A percentile compares a stretch with the other conserved stretches of the same genome.
Conservation (phyloP, 2,888 invertebrate species). For the Chymomyza procnemis region DNA sequence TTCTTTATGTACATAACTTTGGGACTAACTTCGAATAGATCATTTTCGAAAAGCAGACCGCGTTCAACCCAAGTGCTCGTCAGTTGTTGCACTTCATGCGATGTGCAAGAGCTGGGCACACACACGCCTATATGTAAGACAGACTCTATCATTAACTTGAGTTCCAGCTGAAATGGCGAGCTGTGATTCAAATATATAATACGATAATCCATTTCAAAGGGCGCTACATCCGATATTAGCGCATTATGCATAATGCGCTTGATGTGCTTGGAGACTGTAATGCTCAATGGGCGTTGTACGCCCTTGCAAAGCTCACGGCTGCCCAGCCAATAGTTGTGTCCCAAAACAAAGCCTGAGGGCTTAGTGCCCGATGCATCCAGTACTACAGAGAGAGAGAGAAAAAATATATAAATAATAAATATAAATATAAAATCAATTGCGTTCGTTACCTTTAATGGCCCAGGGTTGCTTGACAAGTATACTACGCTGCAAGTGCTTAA, state of each 20-base stretch:
- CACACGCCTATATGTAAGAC: slow-evolving; percentile 80
- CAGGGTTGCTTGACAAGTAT: slow-evolving; percentile 79
- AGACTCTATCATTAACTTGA: slow-evolving; percentile 78
- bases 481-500: slow-evolving; percentile 78
- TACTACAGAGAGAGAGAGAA: no score
- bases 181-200: slow-evolving; percentile 77
- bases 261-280: slow-evolving; percentile 76
- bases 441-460: slow-evolving; percentile 80
- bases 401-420: no score
- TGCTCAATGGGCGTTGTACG: slow-evolving; percentile 72
- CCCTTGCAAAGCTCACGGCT: slow-evolving; percentile 80
- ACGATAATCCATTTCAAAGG: slow-evolving; percentile 77
- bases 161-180: slow-evolving; percentile 79
- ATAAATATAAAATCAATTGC: background rate
- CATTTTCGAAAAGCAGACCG: slow-evolving; percentile 72
- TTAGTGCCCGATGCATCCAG: slow-evolving; percentile 81
- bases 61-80: slow-evolving; percentile 74
- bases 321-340: slow-evolving; percentile 83
- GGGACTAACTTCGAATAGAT: slow-evolving; percentile 75
- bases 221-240: slow-evolving; percentile 74
- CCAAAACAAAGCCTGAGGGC: slow-evolving; percentile 80
- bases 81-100: slow-evolving; percentile 75
- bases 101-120: slow-evolving; percentile 79
- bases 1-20: slow-evolving; percentile 77
- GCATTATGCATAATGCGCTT: slow-evolving; percentile 76